Percentiles rank a stretch among this genome's conserved stretches.
Evolutionary conservation across 30 jellyfish, hydroid and myxozoan species (phyloP).

Genomic region (Nemopilema nomurai): DNA sequence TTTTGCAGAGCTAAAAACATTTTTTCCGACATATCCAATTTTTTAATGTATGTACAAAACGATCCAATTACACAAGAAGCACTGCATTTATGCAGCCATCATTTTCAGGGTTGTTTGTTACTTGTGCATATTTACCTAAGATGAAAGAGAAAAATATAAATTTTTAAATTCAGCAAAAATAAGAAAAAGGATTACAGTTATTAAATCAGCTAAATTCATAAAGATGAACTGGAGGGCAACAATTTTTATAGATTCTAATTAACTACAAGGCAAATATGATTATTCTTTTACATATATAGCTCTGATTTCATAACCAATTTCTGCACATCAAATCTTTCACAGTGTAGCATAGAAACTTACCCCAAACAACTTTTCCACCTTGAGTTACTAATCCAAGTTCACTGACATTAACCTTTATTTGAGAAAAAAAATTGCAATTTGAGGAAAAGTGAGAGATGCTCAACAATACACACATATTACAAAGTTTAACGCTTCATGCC

Average conservation of each 20-base stretch:
- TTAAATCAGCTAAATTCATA: background rate
- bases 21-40: background rate
- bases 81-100: slow-evolving; percentile 99
- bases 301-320: no score
- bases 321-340: background rate
- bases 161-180: no score
- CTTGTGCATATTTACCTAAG: slow-evolving; percentile 99
- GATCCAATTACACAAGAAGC: slow-evolving; percentile 70
- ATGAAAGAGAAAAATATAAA: background rate
- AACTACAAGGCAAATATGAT: no score
- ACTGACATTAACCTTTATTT: slow-evolving; percentile 94
- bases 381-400: slow-evolving; percentile 99
- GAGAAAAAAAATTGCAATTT: background rate
- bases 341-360: slow-evolving; percentile 39
- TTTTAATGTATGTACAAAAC: background rate
- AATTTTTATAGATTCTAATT: no score
- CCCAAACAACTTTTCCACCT: slow-evolving; percentile 99
- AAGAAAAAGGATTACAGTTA: no score
- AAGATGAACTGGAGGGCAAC: background rate
- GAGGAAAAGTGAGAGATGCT: background rate
- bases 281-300: no score
- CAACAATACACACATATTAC: no score
- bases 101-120: slow-evolving; percentile 98
- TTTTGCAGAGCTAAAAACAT: background rate
- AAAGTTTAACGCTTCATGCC: no score